phyloP scores from a whole-genome alignment of 2,888 invertebrate genomes.

The Idaea biselata region DNA sequence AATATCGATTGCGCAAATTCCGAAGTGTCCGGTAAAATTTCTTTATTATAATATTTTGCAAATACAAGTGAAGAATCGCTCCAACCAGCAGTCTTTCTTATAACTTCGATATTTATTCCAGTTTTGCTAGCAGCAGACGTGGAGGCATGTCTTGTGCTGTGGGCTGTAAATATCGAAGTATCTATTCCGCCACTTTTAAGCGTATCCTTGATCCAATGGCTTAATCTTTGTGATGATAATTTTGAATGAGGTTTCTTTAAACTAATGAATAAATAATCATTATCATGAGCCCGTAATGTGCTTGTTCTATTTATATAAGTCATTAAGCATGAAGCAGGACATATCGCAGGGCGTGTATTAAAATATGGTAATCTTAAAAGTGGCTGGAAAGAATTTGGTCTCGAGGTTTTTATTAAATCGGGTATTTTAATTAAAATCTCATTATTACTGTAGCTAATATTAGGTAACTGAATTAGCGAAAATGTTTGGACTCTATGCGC shows the following conservation, averaged over 20 bases:
- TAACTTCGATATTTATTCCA: not conserved
- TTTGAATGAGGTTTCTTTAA: not conserved
- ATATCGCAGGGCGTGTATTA: not conserved
- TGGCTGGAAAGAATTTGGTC: not conserved
- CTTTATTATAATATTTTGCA: conserved; percentile 4
- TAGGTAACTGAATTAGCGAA: not conserved
- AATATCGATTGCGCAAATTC: too few species aligned
- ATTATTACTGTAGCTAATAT: not conserved
- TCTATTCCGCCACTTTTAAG: conserved; percentile 1
- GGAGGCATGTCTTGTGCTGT: not conserved
- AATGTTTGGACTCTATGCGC: conserved; percentile 6
- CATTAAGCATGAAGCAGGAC: not conserved
- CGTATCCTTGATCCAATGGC: conserved; percentile 3
- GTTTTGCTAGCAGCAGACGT: not conserved
- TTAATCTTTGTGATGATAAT: not conserved
- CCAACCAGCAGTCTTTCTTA: conserved; percentile 6
- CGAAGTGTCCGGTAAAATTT: too few species aligned
- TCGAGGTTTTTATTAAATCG: conserved; percentile 3
- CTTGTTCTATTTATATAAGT: not conserved
- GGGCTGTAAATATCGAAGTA: not conserved
- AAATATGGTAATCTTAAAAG: conserved; percentile 2
- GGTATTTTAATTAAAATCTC: conserved; percentile 4
- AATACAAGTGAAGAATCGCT: not conserved
- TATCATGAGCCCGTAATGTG: not conserved
- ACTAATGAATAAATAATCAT: not conserved